Base-by-base conservation (phyloP, 2,113 vertebrate species). In the Benitochromis conjunctus region DNA sequence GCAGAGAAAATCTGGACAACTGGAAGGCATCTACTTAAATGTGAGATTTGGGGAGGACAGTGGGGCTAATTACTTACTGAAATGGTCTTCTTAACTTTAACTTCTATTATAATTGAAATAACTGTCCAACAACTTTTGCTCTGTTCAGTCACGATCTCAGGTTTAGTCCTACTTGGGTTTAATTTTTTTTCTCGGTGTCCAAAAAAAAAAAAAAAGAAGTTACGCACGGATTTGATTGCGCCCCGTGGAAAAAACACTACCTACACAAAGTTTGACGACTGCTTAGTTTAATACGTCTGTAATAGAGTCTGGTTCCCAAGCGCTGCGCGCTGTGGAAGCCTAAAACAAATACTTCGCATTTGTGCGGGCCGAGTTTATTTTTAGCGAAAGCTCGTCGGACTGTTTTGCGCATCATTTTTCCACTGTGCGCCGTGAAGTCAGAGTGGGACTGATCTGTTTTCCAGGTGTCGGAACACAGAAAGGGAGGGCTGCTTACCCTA, bases 371-470 rank as follows among this genome's bases (percentile, higher is more conserved):
- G 84, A 57, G 88, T 92, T 90, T 94, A 93, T 95, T 95, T 95
- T 93, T 94, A 94, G 94, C 46, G 88, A 12, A 64, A 46, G 38
- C 79, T 83, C 78, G 56, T 86, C 79, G 83, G 80, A 87, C 89
- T 89, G 81, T 87, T 90, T 88, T 91, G 88, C 83, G 89, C 92
- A 92, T 95, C 92, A 81, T 92, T 92, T 95, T 95, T 94, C 93
- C 92, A 83, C 90, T 88, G 84, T 29, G 87, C 55, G 77, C 85
- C 9, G 81, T 79, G 86, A 84, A 82, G 92, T 90, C 90, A 80
- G 79, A 24, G 82, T 74, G 71, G 80, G 74, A 81, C 89, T 93
- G 91, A 95, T 88, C 88, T 92, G 86, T 94, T 95, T 90, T 92
- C 93, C 94, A 95, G 93, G 93, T 95, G 93, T 86, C 85, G 66